A percentile compares a stretch with the other conserved stretches of the same genome.
Conservation (phyloP, 2,888 invertebrate species). For the Xestia xanthographa region DNA sequence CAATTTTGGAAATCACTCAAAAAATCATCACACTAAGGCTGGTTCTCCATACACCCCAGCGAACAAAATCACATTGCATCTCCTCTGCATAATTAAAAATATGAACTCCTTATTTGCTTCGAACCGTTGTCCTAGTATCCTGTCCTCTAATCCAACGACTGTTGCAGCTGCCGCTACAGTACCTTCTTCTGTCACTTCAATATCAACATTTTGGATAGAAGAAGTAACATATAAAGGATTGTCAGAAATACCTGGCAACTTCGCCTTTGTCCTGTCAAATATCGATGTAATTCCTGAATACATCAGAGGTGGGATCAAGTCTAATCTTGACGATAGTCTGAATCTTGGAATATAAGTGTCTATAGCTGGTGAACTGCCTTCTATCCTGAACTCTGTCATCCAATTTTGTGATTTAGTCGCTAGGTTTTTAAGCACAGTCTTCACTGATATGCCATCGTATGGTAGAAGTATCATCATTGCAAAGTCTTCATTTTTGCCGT, state of each 20-base stretch:
- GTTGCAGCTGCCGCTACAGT: constrained; percentile 93
- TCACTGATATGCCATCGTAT: constrained; percentile 88
- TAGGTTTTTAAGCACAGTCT: constrained; percentile 88
- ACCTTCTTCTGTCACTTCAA: constrained; percentile 94
- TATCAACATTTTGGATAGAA: constrained; percentile 92
- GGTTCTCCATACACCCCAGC: constrained; percentile 90
- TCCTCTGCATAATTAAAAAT: constrained; percentile 92
- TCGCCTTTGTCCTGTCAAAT: constrained; percentile 90
- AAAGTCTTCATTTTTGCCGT: constrained; percentile 91
- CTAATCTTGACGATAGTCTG: constrained; percentile 85
- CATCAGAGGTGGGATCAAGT: constrained; percentile 84
- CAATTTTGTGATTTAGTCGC: constrained; percentile 86
- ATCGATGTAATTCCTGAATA: constrained; percentile 92
- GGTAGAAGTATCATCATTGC: constrained; percentile 93
- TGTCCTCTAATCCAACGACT: constrained; percentile 85
- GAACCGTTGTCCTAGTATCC: constrained; percentile 89
- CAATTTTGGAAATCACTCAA: constrained; percentile 13
- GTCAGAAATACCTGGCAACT: constrained; percentile 91
- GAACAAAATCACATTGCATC: constrained; percentile 91
- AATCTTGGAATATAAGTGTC: constrained; percentile 92
- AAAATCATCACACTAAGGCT: constrained; percentile 58
- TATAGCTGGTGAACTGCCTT: constrained; percentile 86
- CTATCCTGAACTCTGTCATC: constrained; percentile 85
- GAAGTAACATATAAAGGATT: constrained; percentile 90
- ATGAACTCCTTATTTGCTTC: constrained; percentile 92